phyloP scores from a whole-genome alignment of 37 sponge, comb jelly and placozoan genomes.

The Cladorhizidae sp. region DNA sequence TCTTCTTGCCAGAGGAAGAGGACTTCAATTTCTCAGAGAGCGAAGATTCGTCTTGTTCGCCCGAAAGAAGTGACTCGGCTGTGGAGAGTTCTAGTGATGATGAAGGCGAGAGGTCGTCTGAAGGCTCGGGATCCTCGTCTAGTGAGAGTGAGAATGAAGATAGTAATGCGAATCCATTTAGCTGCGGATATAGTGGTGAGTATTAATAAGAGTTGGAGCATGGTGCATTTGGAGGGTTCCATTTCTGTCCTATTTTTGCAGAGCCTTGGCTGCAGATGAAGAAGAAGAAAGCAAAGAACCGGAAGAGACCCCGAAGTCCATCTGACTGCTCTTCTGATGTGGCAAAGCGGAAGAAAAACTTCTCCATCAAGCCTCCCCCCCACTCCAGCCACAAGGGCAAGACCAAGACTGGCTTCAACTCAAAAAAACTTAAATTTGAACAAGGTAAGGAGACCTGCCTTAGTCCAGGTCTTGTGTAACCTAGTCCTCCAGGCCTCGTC shows the following conservation, averaged over 20 bases:
- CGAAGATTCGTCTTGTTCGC: slow-evolving; percentile 49
- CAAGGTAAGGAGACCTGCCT: slow-evolving; percentile 16
- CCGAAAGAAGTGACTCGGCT: slow-evolving; percentile 68
- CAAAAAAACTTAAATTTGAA: slow-evolving; percentile 60
- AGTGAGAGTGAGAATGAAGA: not conserved
- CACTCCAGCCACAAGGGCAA: slow-evolving; percentile 12
- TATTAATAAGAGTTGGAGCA: not conserved
- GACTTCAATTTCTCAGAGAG: slow-evolving; percentile 26
- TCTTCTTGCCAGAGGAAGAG: not conserved
- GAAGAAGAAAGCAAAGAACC: slow-evolving; percentile 28
- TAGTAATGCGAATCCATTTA: slow-evolving; percentile 42
- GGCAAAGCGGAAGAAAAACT: slow-evolving; percentile 33
- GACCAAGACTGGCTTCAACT: slow-evolving; percentile 66
- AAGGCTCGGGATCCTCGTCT: not conserved
- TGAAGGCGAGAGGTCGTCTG: not conserved
- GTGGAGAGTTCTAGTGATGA: slow-evolving; percentile 65
- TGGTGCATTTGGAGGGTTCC: not conserved
- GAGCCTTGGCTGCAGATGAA: slow-evolving; percentile 50
- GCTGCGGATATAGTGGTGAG: slow-evolving; percentile 23
- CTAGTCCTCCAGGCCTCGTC: too few relatives aligned
- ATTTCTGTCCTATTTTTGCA: not conserved
- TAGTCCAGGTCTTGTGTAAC: too few relatives aligned
- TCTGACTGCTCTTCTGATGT: not conserved
- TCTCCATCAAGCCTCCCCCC: slow-evolving; percentile 53
- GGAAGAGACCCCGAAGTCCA: slow-evolving; percentile 8